Conservation (phyloP, 2,113 vertebrate genomes). For the Dasyprocta punctata region DNA sequence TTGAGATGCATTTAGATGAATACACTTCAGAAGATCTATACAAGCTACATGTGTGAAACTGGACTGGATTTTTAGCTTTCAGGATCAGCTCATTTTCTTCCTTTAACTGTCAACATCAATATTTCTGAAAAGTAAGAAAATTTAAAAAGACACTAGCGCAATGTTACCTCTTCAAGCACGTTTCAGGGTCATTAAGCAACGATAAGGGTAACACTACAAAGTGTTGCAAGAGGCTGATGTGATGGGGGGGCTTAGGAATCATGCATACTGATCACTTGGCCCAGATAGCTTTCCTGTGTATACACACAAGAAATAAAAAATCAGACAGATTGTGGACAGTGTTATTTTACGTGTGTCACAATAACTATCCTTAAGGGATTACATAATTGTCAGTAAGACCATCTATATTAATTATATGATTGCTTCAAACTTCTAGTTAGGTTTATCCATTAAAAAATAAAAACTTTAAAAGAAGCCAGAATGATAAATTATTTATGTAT, state of each 20-base stretch:
- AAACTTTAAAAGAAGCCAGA: not conserved
- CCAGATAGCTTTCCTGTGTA: rapidly evolving
- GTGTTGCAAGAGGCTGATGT: rapidly evolving
- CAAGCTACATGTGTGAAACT: not conserved
- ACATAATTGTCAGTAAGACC: not conserved
- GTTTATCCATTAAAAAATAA: not conserved
- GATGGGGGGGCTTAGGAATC: not conserved
- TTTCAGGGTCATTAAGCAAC: no score
- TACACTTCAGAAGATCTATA: not conserved
- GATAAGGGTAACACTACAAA: not conserved
- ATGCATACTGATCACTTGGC: rapidly evolving
- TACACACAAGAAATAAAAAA: not conserved
- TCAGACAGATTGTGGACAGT: not conserved
- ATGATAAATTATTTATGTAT: not conserved
- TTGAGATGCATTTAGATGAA: not conserved
- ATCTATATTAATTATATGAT: no score
- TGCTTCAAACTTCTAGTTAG: not conserved
- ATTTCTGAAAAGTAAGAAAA: not conserved
- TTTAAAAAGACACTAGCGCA: not conserved
- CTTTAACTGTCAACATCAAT: not conserved
- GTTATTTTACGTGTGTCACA: not conserved
- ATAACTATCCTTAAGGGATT: not conserved
- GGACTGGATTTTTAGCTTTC: not conserved
- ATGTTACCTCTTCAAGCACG: not conserved
- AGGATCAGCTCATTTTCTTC: not conserved